phyloP scores from a whole-genome alignment of 1,140 invertebrate genomes.

The Sycophaga agraensis region DNA sequence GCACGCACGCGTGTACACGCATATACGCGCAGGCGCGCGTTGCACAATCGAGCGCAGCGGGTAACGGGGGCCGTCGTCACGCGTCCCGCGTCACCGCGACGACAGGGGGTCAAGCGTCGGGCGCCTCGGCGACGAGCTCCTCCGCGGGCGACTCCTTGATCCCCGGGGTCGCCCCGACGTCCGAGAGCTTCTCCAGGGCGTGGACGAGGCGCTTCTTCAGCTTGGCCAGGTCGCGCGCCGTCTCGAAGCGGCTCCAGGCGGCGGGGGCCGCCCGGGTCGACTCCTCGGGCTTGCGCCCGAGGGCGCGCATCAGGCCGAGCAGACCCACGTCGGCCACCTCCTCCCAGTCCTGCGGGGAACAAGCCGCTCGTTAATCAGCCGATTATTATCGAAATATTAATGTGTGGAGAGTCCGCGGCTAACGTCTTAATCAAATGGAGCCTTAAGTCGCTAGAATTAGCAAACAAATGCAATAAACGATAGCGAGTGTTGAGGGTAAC shows the following conservation, averaged over 20 bases:
- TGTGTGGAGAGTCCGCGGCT: too few relatives aligned
- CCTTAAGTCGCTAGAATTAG: too few relatives aligned
- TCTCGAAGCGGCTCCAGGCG: slow-evolving; percentile 35
- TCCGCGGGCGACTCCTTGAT: slow-evolving; percentile 31
- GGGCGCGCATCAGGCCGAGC: slow-evolving; percentile 24
- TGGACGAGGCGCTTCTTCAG: slow-evolving; percentile 45
- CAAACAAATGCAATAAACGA: too few relatives aligned
- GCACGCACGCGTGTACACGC: too few relatives aligned
- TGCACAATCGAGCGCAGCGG: too few relatives aligned
- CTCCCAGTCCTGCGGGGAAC: slow-evolving; percentile 45
- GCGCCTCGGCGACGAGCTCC: neutral
- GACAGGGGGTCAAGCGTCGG: too few relatives aligned
- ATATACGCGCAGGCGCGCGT: too few relatives aligned
- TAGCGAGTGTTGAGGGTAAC: too few relatives aligned
- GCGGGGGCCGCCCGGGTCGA: neutral
- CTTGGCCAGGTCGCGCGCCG: slow-evolving; percentile 38
- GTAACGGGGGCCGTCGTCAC: too few relatives aligned
- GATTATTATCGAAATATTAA: too few relatives aligned
- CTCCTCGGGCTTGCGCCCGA: slow-evolving; percentile 8
- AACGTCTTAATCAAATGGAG: too few relatives aligned
- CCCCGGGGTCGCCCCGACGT: neutral
- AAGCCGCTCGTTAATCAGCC: neutral
- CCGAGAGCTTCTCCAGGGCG: slow-evolving; percentile 39
- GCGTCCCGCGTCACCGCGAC: too few relatives aligned
- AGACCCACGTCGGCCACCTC: slow-evolving; percentile 44